Conservation (phyloP, 35 echinoderm and acorn worm genomes). For the Stichopus chloronotus region DNA sequence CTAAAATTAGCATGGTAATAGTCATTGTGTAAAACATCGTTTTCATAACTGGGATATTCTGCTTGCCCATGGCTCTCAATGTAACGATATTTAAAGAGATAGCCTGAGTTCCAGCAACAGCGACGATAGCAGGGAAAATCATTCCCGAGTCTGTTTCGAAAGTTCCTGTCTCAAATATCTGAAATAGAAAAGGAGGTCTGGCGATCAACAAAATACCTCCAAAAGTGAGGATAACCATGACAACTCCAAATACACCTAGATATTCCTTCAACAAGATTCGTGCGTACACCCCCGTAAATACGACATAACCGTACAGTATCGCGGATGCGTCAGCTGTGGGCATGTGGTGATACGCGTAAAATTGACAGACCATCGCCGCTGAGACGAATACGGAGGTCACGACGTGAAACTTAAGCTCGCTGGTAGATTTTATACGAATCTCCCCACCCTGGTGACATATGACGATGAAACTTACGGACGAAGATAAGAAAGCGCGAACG, state of each 20-base stretch:
- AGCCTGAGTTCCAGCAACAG: not conserved
- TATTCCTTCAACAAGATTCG: slow-evolving; percentile 14
- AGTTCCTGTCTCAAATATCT: not conserved
- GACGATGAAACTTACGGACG: not conserved
- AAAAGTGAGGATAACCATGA: slow-evolving; percentile 28
- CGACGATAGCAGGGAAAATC: not conserved
- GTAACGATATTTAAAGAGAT: not conserved
- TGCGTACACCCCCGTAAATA: slow-evolving; percentile 15
- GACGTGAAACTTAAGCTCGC: not conserved
- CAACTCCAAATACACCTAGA: not conserved
- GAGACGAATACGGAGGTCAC: not conserved
- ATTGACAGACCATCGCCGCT: not conserved
- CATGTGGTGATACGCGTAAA: slow-evolving; percentile 48
- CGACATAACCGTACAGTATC: not conserved
- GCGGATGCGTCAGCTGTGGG: not conserved
- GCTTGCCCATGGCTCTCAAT: slow-evolving; percentile 9
- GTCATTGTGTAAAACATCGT: not conserved
- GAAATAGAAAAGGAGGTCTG: slow-evolving; percentile 31
- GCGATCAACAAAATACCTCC: slow-evolving; percentile 8
- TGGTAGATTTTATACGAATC: not conserved
- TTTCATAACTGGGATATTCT: not conserved
- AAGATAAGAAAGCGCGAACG: not conserved
- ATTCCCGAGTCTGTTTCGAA: not conserved
- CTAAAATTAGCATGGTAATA: not conserved
- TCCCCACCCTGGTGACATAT: not conserved